Evolutionary conservation across 2,888 invertebrate genomes (phyloP).

Genomic region (Pharmacophagus antenor): DNA sequence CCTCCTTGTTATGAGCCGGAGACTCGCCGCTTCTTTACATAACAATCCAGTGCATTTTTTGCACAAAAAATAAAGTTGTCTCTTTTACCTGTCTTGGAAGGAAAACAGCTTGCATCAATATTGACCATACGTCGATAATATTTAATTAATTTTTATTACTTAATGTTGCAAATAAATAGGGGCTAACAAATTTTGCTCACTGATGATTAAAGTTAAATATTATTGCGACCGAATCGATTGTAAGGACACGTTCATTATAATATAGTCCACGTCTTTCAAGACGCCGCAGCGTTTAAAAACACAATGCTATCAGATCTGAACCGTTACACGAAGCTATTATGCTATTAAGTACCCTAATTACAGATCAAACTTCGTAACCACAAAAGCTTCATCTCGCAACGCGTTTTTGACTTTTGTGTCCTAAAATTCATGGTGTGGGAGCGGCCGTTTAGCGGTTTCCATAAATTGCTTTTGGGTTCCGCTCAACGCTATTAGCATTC

Average conservation of each 20-base stretch:
- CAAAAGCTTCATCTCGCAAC: constrained; percentile 67
- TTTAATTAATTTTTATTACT: background rate
- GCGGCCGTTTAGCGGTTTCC: constrained; percentile 61
- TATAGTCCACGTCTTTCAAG: constrained; percentile 54
- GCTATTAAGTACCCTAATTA: constrained; percentile 74
- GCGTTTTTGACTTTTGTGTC: constrained; percentile 66
- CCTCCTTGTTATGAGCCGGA: too few relatives aligned
- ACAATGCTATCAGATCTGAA: constrained; percentile 65
- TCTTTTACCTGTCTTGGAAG: background rate
- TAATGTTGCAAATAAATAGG: background rate
- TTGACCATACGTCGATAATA: background rate
- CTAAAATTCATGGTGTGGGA: constrained; percentile 59
- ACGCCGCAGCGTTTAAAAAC: constrained; percentile 54
- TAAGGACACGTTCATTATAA: constrained; percentile 48
- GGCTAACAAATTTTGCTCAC: background rate
- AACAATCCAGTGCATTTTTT: too few relatives aligned
- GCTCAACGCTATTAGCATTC: constrained; percentile 38
- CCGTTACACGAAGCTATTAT: constrained; percentile 69
- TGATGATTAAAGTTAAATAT: constrained; percentile 28
- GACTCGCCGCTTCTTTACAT: too few relatives aligned
- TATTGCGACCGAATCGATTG: constrained; percentile 44
- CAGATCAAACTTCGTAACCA: constrained; percentile 73
- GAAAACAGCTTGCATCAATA: too few relatives aligned
- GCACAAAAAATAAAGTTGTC: too few relatives aligned
- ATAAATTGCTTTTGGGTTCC: constrained; percentile 57